Conservation (phyloP, 2,888 invertebrate genomes). For the Microplitis deprimator region DNA sequence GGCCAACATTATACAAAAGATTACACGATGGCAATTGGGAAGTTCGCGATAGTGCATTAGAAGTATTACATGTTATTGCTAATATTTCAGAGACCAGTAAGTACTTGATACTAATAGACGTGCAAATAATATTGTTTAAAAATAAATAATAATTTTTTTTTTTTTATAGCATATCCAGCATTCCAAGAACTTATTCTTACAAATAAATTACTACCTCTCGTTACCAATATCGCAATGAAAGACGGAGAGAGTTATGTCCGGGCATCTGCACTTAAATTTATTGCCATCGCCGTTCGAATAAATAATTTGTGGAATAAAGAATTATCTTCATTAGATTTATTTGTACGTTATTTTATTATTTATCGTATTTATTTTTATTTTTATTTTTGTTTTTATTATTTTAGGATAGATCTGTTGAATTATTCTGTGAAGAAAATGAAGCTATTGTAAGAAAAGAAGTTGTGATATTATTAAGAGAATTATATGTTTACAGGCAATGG, state of each 20-base stretch:
- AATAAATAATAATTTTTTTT: conserved; percentile 28
- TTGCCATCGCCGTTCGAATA: conserved; percentile 79
- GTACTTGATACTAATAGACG: conserved; percentile 52
- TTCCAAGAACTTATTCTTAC: conserved; percentile 81
- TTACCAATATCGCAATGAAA: conserved; percentile 77
- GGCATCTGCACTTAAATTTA: conserved; percentile 81
- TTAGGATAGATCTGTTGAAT: conserved; percentile 73
- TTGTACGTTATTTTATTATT: conserved; percentile 72
- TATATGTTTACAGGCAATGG: conserved; percentile 79
- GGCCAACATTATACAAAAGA: conserved; percentile 79
- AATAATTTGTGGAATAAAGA: conserved; percentile 79
- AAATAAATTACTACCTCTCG: conserved; percentile 77
- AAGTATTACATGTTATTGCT: conserved; percentile 80
- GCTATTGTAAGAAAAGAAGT: conserved; percentile 85
- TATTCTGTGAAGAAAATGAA: conserved; percentile 80
- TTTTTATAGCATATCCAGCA: conserved; percentile 81
- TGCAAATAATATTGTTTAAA: not conserved
- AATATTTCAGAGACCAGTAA: conserved; percentile 81
- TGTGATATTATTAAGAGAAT: conserved; percentile 77
- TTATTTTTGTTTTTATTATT: not conserved
- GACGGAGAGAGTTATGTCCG: conserved; percentile 84
- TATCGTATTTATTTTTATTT: not conserved
- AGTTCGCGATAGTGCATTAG: conserved; percentile 83
- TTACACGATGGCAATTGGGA: conserved; percentile 85
- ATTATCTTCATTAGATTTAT: conserved; percentile 75